A percentile compares a stretch with the other conserved stretches of the same genome.
These are phyloP conservation scores for Morpho deidamia DNA, from an alignment of 2,888 invertebrate genomes.

Conservation along the genomic window DNA sequence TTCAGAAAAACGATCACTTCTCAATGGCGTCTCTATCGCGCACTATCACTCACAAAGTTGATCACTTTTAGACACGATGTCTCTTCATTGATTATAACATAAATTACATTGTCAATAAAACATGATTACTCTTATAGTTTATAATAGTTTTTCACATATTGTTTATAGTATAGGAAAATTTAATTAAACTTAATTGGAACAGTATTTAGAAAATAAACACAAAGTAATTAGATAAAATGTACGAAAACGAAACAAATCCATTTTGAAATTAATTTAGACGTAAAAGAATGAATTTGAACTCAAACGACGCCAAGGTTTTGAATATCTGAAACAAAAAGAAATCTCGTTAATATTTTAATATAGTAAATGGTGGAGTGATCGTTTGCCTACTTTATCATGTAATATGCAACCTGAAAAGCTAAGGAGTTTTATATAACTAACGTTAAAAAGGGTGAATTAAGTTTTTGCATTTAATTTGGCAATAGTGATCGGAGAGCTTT, in stretches of 20 bases:
- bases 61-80: constrained; percentile 3
- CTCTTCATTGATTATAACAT: constrained; percentile 1
- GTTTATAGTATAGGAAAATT: neutral
- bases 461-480: too few species aligned
- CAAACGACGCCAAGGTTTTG: neutral
- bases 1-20: neutral
- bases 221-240: neutral
- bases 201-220: too few species aligned
- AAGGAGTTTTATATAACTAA: too few species aligned
- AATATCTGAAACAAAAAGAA: constrained; percentile 33
- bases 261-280: neutral
- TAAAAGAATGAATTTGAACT: too few species aligned
- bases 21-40: constrained; percentile 47
- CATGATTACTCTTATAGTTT: neutral
- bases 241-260: neutral
- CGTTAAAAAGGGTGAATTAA: too few species aligned
- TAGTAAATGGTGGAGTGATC: neutral
- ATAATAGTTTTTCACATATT: constrained; percentile 7
- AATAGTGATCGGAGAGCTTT: too few species aligned
- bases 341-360: constrained; percentile 1
- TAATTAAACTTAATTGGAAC: too few species aligned
- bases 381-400: neutral
- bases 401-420: too few species aligned
- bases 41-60: constrained; percentile 10
- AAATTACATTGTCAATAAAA: neutral